Percentiles rank a stretch among this genome's conserved stretches.
Conservation (phyloP, 92 coral and sea anemone species). For the Umimayanthus chanpuru region DNA sequence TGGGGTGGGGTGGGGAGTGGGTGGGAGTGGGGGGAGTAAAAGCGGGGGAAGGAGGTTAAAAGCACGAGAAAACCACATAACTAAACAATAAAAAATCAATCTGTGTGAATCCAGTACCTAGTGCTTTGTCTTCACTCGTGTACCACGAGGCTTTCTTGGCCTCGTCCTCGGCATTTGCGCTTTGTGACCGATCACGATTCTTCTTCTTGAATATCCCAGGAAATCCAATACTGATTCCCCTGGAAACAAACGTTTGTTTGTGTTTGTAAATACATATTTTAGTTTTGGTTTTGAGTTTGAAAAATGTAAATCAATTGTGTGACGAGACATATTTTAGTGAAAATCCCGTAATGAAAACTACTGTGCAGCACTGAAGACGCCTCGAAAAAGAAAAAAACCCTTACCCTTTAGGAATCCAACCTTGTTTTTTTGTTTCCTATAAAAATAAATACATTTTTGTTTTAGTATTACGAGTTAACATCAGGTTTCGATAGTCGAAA, state of each 20-base stretch:
- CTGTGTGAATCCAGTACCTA: neutral
- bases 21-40: too few relatives aligned
- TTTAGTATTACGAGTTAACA: neutral
- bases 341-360: too few relatives aligned
- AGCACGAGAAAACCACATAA: neutral
- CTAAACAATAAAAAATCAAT: neutral
- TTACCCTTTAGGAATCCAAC: constrained; percentile 80
- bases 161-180: constrained; percentile 25
- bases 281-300: neutral
- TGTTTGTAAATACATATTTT: neutral
- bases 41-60: too few relatives aligned
- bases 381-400: neutral
- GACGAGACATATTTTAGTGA: too few relatives aligned
- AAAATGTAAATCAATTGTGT: neutral
- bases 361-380: too few relatives aligned
- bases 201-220: constrained; percentile 92
- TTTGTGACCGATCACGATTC: constrained; percentile 35
- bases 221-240: constrained; percentile 73
- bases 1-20: too few relatives aligned
- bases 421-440: constrained; percentile 68
- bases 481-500: neutral
- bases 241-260: neutral
- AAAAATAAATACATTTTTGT: neutral
- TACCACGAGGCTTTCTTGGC: constrained; percentile 27
- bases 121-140: constrained; percentile 1